These are phyloP conservation scores for Catagonus wagneri DNA, from an alignment of 2,113 vertebrate species.

Conservation along the genomic window DNA sequence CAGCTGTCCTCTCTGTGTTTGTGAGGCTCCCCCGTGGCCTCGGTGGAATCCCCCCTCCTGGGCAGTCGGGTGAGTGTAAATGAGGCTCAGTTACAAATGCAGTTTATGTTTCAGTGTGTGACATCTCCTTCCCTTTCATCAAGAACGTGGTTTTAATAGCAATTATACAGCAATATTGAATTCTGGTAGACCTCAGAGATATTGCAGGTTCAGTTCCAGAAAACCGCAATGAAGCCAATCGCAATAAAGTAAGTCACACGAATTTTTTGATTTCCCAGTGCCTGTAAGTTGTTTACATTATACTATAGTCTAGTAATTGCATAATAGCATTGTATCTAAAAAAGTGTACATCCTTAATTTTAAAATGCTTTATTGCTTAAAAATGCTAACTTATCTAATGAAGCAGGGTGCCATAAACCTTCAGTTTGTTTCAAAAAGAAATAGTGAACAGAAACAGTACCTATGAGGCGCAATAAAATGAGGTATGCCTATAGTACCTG, in stretches of 20 bases:
- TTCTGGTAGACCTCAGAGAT: background rate
- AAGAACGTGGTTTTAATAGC: background rate
- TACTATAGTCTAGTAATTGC: background rate
- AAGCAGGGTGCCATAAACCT: background rate
- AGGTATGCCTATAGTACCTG: background rate
- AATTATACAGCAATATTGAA: too few species aligned
- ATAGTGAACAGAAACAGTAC: background rate
- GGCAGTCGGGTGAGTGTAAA: slow-evolving; percentile 95
- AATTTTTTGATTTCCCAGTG: background rate
- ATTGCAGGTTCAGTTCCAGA: background rate
- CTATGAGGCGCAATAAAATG: background rate
- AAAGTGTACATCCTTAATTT: background rate
- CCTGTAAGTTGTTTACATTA: background rate
- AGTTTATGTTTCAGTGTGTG: too few species aligned
- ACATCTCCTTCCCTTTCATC: background rate
- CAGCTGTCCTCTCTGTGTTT: slow-evolving; percentile 98
- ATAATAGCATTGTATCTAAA: background rate
- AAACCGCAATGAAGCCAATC: background rate
- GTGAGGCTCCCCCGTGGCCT: slow-evolving; percentile 96
- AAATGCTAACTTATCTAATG: background rate
- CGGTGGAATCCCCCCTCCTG: slow-evolving; percentile 96
- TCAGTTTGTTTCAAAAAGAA: background rate
- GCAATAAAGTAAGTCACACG: background rate
- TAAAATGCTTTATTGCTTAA: background rate
- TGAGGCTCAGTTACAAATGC: background rate